A percentile compares a stretch with the other conserved stretches of the same genome.
Conservation (phyloP, 2,113 vertebrate species). For the Ibidorhyncha struthersii region DNA sequence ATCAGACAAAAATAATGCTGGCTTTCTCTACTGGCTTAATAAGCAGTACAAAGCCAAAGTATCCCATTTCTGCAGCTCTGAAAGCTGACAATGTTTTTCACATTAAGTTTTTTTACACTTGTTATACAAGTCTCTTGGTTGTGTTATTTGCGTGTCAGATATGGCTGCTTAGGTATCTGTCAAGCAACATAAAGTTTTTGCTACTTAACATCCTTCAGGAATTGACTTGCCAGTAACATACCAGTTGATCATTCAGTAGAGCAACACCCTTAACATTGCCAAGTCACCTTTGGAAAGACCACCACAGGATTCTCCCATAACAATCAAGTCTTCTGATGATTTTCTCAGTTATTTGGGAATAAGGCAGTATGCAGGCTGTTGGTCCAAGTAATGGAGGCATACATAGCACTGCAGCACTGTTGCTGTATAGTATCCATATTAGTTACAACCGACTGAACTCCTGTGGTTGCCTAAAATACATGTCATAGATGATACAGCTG, state of each 20-base stretch:
- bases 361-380: background rate
- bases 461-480: background rate
- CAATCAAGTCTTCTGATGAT: background rate
- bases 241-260: background rate
- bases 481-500: rapidly evolving
- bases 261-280: background rate
- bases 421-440: rapidly evolving
- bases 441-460: background rate
- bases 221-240: background rate
- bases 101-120: background rate
- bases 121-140: background rate
- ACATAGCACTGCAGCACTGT: background rate
- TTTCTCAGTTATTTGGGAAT: background rate
- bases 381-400: background rate
- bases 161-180: background rate
- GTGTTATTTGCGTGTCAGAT: background rate
- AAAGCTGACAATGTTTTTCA: background rate
- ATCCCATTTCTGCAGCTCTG: background rate
- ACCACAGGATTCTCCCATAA: background rate
- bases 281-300: background rate
- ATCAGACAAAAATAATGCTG: background rate
- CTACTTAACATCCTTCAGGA: background rate
- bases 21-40: background rate
- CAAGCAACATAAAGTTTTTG: background rate
- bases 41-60: background rate